Base-by-base conservation (phyloP, 2,113 vertebrate species). In the Laticauda laticaudata region DNA sequence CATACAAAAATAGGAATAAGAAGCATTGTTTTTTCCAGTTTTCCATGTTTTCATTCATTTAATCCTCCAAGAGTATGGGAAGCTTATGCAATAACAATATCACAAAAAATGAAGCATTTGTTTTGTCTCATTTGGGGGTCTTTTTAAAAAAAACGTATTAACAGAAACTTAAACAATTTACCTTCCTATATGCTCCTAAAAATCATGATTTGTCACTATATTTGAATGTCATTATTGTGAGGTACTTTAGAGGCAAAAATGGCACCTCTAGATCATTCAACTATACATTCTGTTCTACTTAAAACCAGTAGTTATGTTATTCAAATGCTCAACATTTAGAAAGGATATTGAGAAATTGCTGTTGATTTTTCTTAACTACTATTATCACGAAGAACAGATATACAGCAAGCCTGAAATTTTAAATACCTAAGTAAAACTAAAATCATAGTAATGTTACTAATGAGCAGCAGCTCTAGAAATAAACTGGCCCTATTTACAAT, bases 371-470 rank as follows among this genome's bases (percentile, higher is more conserved):
- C 48, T n/a, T 11, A 95, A 43, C 69, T 91, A 24, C 86, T 94
- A 26, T 34, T 92, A 59, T 92, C 87, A 12, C 85, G 59, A 94
- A 53, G 51, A 54, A 56, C 26, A 56, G 54, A 90, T 91, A 51
- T 95, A n/a, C 26, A 45, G 9, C n/a, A 45, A 34, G 75, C n/a
- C 87, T 94, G 92, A 54, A 43, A 94, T 90, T 56, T 75, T 43
- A 85, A 45, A 45, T 10, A 61, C 26, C 88, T 48, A 23, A 92
- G 34, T 87, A 90, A 95, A 93, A 86, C 51, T 4, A 48, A 87
- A 94, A 92, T 94, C 91, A 94, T 29, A 94, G 61, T 85, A 95
- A 90, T 23, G n/a, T 24, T 89, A 29, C 9, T 75, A 39, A 90
- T 23, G 2, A 45, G 24, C 6, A 90, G 61, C 24, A 34, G 4